Evolutionary conservation across 2,113 vertebrate species (phyloP), one percentile per base, ranked within the genome.

Genomic region (Pangasianodon hypophthalmus): DNA sequence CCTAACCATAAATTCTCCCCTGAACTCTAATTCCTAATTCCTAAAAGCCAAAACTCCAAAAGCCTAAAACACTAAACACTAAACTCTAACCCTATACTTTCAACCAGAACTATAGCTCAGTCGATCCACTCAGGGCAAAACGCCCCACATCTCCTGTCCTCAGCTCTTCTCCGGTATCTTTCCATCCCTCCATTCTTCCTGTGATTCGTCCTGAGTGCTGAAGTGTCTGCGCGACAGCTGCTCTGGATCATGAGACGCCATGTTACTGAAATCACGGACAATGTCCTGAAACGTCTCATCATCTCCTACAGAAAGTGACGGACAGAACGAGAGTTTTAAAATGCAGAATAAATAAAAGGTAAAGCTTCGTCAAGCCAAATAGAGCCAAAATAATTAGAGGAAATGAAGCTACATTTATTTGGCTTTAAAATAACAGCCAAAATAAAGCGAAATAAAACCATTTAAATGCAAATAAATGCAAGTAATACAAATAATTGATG

Each of bases 281-380:
- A 96, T 96, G 90, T 96, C 96, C 94, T 95, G 96, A 81, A 96
- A 96, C 1, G 96, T 96, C 92, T 96, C 93, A 18, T 96, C 96
- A 8, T 96, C 96, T 77, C 95, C 96, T 96, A 10, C 10, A 56
- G 32, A 29, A 24, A 21, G 44, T 24, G 21, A 54, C 11, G 48
- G 71, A 58, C 4, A 19, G 48, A 85, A 3, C 54, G 9, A 44
- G 29, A 52, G n/a, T 21, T 56, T 83, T 32, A 9, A 83, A 58
- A n/a, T 19, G 29, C 21, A 52, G 50, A 11, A 18, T 32, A 54
- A n/a, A 32, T 58, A 21, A 21, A 21, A 50, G 0, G 46, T n/a
- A 37, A 56, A 52, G 6, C 3, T 52, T 1, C 18, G n/a, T 16
- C 54, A n/a, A 32, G n/a, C 81, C 2, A 1, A 29, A 54, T 32